phyloP scores from a whole-genome alignment of 2,888 invertebrate species.

The Andrena praecox region DNA sequence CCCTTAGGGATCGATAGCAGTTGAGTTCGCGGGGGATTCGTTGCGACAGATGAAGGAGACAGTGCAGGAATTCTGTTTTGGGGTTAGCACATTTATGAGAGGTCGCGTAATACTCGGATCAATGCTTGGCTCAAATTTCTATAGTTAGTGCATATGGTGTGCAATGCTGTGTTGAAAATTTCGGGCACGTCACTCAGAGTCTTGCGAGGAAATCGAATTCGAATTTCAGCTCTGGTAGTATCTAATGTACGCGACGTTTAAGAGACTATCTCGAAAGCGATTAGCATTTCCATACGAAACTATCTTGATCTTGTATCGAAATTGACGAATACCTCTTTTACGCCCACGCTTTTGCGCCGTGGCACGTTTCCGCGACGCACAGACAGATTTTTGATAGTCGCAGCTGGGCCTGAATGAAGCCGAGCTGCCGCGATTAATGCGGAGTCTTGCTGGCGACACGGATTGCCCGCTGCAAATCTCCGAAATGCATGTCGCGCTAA shows the following conservation, averaged over 20 bases:
- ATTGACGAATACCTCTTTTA: conserved; percentile 40
- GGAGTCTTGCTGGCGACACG: conserved; percentile 13
- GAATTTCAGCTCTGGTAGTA: too few relatives aligned
- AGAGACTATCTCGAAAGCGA: neutral
- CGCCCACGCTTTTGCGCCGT: neutral
- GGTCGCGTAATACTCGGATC: too few relatives aligned
- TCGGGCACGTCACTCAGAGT: too few relatives aligned
- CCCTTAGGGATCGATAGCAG: neutral
- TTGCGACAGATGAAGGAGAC: too few relatives aligned
- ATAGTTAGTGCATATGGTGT: too few relatives aligned
- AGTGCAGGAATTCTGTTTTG: too few relatives aligned
- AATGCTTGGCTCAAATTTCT: too few relatives aligned
- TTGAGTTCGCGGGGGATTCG: neutral
- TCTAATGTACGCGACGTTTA: too few relatives aligned
- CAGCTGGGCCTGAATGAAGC: conserved; percentile 24
- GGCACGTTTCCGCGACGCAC: neutral
- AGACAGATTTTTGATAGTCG: conserved; percentile 48
- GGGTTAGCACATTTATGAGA: too few relatives aligned
- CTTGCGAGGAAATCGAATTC: too few relatives aligned
- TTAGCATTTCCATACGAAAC: conserved; percentile 27
- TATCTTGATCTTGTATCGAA: conserved; percentile 3
- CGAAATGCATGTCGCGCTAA: conserved; percentile 33
- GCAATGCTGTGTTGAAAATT: too few relatives aligned
- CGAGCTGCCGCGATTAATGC: conserved; percentile 22
- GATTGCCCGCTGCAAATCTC: neutral